phyloP scores from a whole-genome alignment of 2,888 invertebrate species.

The Dexiosoma caninum region DNA sequence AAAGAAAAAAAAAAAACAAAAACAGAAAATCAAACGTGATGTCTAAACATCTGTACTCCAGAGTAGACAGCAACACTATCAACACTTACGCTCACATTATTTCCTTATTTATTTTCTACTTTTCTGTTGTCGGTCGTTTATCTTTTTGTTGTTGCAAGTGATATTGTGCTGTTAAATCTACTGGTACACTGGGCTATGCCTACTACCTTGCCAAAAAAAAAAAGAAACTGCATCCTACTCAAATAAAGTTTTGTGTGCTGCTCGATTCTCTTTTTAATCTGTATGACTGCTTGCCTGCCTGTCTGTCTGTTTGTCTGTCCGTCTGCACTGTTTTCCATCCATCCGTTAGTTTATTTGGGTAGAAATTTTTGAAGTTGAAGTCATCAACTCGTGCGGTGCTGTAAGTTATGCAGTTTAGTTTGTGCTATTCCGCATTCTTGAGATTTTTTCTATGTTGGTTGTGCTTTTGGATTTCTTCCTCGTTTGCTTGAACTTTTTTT shows the following conservation, averaged over 20 bases:
- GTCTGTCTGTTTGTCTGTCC: not conserved
- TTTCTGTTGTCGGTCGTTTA: constrained; percentile 26
- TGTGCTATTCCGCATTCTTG: constrained; percentile 61
- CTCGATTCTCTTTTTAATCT: constrained; percentile 12
- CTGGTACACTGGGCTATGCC: constrained; percentile 30
- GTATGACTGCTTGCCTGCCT: not conserved
- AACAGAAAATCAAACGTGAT: constrained; percentile 13
- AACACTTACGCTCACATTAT: constrained; percentile 39
- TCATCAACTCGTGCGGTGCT: constrained; percentile 36
- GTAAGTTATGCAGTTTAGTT: constrained; percentile 57
- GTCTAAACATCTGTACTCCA: constrained; percentile 37
- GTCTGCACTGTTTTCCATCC: constrained; percentile 13
- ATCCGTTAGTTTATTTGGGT: constrained; percentile 58
- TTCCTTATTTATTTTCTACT: constrained; percentile 15
- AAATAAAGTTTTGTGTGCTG: not conserved
- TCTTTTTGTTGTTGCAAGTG: constrained; percentile 36
- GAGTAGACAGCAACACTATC: constrained; percentile 19
- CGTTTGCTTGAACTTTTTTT: not conserved
- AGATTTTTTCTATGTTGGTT: constrained; percentile 56
- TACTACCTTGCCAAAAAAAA: constrained; percentile 33
- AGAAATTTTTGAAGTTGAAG: constrained; percentile 43
- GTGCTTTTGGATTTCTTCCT: constrained; percentile 24
- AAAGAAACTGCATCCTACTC: constrained; percentile 33
- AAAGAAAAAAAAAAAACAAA: not conserved
- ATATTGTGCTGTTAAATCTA: constrained; percentile 30